Base-by-base conservation (phyloP, 2,888 invertebrate species). In the Ctena decussata region DNA sequence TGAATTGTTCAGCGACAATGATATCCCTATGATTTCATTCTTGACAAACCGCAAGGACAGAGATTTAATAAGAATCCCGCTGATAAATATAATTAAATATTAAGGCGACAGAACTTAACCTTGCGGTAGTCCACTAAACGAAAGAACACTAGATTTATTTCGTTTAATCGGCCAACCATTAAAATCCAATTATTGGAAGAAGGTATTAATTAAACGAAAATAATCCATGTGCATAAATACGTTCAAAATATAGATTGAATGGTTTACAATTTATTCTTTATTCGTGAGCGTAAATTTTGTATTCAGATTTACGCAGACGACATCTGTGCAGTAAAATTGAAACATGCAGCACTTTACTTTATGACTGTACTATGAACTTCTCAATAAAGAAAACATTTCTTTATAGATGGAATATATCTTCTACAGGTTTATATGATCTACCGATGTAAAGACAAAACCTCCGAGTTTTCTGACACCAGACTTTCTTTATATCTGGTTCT, bases 111-210 rank as follows among this genome's bases (percentile, higher is more conserved):
- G 65, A 65, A 32, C 35, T 32, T 65, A 65, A 65, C 65, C 65
- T 65, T 65, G 65, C 65, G 65, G 65, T 65, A 65, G 32, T 65
- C 65, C 65, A 65, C 65, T 65, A 65, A 65, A 65, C 65, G 65
- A n/a, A 65, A 18, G 8, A 65, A 65, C 30, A 65, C 35, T 12
- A 18, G 65, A 32, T 65, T 65, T 65, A 65, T 65, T 65, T 65
- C 65, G 32, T 65, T 8, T 65, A 65, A 65, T 65, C 65, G 65
- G 35, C 65, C 65, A 65, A 35, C 65, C 65, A 65, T 65, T 65
- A 65, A 65, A 65, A 65, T 65, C 65, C 65, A 65, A 30, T 65
- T 65, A 65, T 35, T 35, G 35, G 35, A 24, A 35, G 27, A 35
- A 32, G 65, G 65, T 35, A 65, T 65, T 65, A 65, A 65, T 65